These are phyloP conservation scores for Aotus griseimembra DNA, from an alignment of 2,797 vertebrate genomes.

Conservation along the genomic window DNA sequence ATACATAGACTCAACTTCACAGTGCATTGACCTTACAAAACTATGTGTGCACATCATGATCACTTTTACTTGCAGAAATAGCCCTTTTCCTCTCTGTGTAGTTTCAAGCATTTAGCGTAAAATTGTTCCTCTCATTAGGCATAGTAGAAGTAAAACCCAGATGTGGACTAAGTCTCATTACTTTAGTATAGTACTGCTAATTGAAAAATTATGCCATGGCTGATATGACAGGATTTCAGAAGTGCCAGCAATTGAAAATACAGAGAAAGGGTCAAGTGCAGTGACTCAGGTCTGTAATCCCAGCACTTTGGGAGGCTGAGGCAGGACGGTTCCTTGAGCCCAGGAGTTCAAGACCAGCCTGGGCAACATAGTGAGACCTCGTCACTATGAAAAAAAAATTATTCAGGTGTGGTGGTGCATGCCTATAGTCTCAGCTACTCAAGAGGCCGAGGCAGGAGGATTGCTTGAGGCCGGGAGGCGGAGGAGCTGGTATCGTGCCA, in stretches of 20 bases:
- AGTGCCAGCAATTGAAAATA: slow-evolving; percentile 20
- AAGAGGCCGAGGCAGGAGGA: neutral
- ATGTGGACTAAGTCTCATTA: neutral
- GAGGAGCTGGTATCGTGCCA: neutral
- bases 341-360: neutral
- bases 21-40: neutral
- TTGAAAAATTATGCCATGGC: slow-evolving; percentile 50
- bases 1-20: neutral
- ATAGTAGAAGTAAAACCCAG: slow-evolving; percentile 43
- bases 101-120: neutral
- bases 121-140: slow-evolving; percentile 40
- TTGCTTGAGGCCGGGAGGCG: no score
- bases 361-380: neutral
- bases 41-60: neutral
- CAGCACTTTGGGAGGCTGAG: neutral
- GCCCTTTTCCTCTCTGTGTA: neutral
- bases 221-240: neutral
- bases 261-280: neutral
- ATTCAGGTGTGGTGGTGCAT: neutral
- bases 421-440: neutral
- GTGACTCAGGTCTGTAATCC: neutral
- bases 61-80: slow-evolving; percentile 23
- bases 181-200: neutral
- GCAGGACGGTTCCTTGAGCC: neutral
- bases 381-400: neutral